A percentile compares a stretch with the other conserved stretches of the same genome.
Conservation (phyloP, 2,113 vertebrate genomes). For the Diphyllodes magnificus region DNA sequence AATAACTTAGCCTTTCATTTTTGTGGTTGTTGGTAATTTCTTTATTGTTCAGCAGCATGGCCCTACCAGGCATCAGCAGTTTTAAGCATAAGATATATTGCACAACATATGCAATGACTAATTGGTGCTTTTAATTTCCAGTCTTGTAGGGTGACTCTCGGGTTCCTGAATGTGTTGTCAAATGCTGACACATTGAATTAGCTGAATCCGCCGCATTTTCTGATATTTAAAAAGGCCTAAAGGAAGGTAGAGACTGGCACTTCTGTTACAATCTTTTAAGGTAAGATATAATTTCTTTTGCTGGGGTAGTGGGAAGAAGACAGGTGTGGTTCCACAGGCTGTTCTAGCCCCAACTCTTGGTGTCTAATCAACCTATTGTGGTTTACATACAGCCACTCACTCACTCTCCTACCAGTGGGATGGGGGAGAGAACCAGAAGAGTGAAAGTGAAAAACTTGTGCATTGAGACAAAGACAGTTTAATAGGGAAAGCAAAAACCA, state of each 20-base stretch:
- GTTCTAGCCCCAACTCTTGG: not conserved
- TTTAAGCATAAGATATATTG: not conserved
- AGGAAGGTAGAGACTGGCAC: not conserved
- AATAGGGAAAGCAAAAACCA: not conserved
- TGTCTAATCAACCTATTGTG: not conserved
- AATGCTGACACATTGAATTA: not conserved
- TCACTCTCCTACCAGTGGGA: not conserved
- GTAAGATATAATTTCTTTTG: not conserved
- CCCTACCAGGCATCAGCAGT: not conserved
- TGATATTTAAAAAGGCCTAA: not conserved
- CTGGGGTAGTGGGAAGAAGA: not conserved
- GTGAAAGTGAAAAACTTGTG: not conserved
- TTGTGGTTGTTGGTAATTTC: not conserved
- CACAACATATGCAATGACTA: not conserved
- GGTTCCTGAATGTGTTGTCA: not conserved
- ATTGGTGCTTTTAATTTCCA: not conserved
- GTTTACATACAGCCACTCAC: not conserved
- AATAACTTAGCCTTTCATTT: not conserved
- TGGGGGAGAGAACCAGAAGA: not conserved
- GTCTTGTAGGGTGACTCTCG: not conserved
- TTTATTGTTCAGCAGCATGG: not conserved
- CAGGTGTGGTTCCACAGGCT: rapidly evolving
- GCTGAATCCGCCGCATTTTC: not conserved
- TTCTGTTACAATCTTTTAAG: not conserved
- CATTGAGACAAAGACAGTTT: not conserved